Conservation (phyloP, 2,113 vertebrate genomes). For the Phocoena sinus region DNA sequence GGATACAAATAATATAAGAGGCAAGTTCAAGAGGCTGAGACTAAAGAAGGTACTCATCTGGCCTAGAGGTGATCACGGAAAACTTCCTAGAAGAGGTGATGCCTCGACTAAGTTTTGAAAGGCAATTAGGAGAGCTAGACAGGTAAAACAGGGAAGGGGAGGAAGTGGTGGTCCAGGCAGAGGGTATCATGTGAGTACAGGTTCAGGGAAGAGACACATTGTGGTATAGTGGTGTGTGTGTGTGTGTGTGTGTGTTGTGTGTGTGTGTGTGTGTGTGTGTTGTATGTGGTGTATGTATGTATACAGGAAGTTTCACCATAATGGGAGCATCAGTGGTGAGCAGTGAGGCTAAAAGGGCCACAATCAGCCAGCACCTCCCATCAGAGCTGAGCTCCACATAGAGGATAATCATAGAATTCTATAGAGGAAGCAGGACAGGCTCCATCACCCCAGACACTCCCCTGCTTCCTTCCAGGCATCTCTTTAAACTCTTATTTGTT, state of each 20-base stretch:
- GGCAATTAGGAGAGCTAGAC: background rate
- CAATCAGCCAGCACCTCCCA: background rate
- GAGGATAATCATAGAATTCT: background rate
- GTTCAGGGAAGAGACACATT: background rate
- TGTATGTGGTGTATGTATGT: no score
- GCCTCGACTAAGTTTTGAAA: background rate
- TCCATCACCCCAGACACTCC: background rate
- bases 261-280: background rate
- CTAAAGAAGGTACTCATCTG: background rate
- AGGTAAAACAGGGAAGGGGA: background rate
- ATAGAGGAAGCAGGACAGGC: background rate
- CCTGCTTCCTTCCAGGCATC: background rate
- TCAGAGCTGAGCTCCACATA: background rate
- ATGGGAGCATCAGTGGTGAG: background rate
- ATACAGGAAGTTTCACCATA: fast-evolving
- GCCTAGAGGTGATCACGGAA: background rate
- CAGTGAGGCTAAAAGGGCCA: background rate
- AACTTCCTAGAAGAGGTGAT: background rate
- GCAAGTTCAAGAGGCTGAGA: background rate
- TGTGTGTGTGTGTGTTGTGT: background rate
- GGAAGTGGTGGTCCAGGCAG: background rate
- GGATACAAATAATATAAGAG: background rate
- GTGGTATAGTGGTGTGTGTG: background rate
- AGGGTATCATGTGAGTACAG: background rate
- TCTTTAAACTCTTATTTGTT: constrained; percentile 22